Base-by-base conservation (phyloP, 1,140 invertebrate genomes). In the Ditylenchus dipsaci region DNA sequence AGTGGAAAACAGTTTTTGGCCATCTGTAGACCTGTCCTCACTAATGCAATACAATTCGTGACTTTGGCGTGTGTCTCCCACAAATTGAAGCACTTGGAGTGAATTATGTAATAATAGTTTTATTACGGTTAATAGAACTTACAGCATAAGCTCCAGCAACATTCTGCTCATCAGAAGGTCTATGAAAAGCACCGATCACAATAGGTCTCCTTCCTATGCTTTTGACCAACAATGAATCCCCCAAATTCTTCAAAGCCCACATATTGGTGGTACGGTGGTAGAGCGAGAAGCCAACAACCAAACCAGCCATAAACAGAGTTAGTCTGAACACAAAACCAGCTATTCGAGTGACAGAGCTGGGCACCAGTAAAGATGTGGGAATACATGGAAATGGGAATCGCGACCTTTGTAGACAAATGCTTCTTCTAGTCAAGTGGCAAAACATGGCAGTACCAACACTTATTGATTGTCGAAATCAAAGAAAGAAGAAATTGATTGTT, bases 241-340 rank as follows among this genome's bases (percentile, higher is more conserved):
- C 80, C 23, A 82, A 63, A 67, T 82, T 82, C 62, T 82, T 82
- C 65, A 82, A 63, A 21, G 80, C 62, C 80, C 80, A 82, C 71
- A 81, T 69, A 26, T 81, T 81, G 33, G 82, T 81, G 19, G 81
- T 81, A 30, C 79, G 67, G 53, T 83, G 72, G 45, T 81, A 81
- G 42, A 82, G 69, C n/a, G 79, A 68, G 63, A 76, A 74, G 11
- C 78, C 79, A 19, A 45, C 59, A 62, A 75, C 13, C 23, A 73
- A 26, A 9, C 49, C 69, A 57, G 43, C 3, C 1, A 68, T 26
- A 26, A 3, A 53, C 23, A 53, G 23, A 3, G 49, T 53, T 26
- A 53, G 49, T 21, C 49, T 19, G 23, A 53, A 53, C 3, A 53
- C 23, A 26, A 3, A 53, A 3, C 3, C 33, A 38, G 33, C 33